A percentile compares a stretch with the other conserved stretches of the same genome.
These are phyloP conservation scores for Ladona fulva DNA, from an alignment of 1,140 invertebrate species.

Conservation along the genomic window DNA sequence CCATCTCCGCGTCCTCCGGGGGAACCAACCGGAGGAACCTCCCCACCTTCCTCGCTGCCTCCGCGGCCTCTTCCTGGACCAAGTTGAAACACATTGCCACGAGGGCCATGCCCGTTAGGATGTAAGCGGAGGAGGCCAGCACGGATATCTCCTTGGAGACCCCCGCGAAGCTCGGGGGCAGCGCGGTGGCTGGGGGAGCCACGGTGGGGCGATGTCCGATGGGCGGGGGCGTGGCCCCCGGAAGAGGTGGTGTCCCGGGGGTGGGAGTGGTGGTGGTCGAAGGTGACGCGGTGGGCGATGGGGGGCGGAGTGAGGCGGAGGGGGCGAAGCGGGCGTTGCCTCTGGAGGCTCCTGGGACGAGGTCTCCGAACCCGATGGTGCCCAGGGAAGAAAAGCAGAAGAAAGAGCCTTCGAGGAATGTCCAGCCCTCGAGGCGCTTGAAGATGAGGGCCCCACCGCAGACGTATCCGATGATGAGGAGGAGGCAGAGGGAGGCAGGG, in stretches of 20 bases:
- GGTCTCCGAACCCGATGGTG: slow-evolving; percentile 82
- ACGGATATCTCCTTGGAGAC: slow-evolving; percentile 67
- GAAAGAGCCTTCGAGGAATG: slow-evolving; percentile 81
- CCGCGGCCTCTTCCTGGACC: slow-evolving; percentile 84
- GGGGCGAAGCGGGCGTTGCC: background rate
- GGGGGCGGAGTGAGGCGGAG: slow-evolving; percentile 14
- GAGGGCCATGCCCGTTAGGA: slow-evolving; percentile 87
- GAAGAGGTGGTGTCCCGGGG: slow-evolving; percentile 42
- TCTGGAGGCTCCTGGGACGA: slow-evolving; percentile 48
- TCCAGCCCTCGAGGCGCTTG: slow-evolving; percentile 82
- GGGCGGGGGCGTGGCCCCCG: slow-evolving; percentile 42
- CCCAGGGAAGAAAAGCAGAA: slow-evolving; percentile 90
- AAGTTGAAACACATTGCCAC: slow-evolving; percentile 95
- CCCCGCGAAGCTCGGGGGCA: slow-evolving; percentile 33
- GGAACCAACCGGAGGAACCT: slow-evolving; percentile 18
- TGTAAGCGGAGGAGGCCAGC: slow-evolving; percentile 73
- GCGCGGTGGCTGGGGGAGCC: slow-evolving; percentile 43
- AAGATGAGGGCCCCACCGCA: slow-evolving; percentile 86
- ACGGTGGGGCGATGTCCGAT: slow-evolving; percentile 44
- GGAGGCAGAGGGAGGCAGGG: slow-evolving; percentile 79
- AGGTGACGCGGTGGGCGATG: slow-evolving; percentile 21
- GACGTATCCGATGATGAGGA: slow-evolving; percentile 84
- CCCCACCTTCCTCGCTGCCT: slow-evolving; percentile 43
- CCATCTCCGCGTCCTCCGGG: slow-evolving; percentile 25
- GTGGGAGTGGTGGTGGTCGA: slow-evolving; percentile 29